A percentile compares a stretch with the other conserved stretches of the same genome.
These are phyloP conservation scores for Trypoxylon attenuatum DNA, from an alignment of 2,888 invertebrate genomes.

Conservation along the genomic window DNA sequence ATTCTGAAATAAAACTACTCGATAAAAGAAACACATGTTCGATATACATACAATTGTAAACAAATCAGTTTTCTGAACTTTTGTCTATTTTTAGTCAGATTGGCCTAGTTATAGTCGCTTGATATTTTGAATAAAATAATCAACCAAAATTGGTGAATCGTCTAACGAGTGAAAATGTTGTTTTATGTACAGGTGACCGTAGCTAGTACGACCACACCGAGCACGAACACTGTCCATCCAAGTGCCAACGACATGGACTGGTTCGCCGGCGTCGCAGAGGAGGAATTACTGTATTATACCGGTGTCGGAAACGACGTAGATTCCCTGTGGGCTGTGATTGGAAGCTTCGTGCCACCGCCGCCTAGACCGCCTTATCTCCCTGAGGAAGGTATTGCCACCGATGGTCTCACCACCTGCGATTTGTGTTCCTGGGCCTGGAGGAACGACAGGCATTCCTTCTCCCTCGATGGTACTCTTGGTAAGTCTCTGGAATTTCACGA, in stretches of 20 bases:
- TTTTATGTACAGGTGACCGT: slow-evolving; percentile 42
- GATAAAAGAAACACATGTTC: no score
- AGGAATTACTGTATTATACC: slow-evolving; percentile 71
- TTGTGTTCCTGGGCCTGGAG: slow-evolving; percentile 84
- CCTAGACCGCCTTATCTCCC: slow-evolving; percentile 80
- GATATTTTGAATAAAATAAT: no score
- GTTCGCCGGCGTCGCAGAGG: slow-evolving; percentile 72
- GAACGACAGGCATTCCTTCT: slow-evolving; percentile 78
- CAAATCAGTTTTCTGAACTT: no score
- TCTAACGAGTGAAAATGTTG: no score
- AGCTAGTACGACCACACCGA: slow-evolving; percentile 45
- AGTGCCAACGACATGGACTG: slow-evolving; percentile 71
- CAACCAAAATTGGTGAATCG: no score
- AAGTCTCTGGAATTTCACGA: slow-evolving; percentile 60
- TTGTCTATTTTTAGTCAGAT: no score
- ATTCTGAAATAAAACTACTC: no score
- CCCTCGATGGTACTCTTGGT: slow-evolving; percentile 79
- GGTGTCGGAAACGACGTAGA: slow-evolving; percentile 69
- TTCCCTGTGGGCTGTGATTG: slow-evolving; percentile 72
- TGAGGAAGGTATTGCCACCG: slow-evolving; percentile 79
- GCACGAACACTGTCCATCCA: slow-evolving; percentile 63
- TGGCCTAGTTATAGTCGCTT: no score
- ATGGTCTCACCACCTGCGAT: slow-evolving; percentile 84
- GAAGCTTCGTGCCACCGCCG: slow-evolving; percentile 81
- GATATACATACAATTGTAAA: no score